phyloP scores from a whole-genome alignment of 2,113 vertebrate species.

The Ondatra zibethicus region DNA sequence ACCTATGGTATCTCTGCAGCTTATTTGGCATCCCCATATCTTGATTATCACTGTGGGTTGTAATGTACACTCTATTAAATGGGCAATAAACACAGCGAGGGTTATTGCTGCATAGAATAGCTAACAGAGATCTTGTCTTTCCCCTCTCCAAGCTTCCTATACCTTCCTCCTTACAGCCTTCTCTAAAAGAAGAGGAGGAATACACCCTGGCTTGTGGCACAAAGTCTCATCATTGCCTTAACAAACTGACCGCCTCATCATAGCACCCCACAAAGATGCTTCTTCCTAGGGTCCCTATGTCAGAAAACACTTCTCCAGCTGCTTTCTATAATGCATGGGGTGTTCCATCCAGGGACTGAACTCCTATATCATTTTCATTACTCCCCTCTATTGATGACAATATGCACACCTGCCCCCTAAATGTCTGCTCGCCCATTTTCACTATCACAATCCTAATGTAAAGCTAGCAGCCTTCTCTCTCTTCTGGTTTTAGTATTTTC shows the following conservation, averaged over 20 bases:
- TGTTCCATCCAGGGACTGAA: neutral
- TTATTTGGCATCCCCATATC: constrained; percentile 69
- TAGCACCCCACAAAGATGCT: neutral
- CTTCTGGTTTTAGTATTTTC: neutral
- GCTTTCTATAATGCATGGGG: neutral
- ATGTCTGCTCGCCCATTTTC: neutral
- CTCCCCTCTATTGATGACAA: neutral
- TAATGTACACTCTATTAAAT: constrained; percentile 84
- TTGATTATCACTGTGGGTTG: constrained; percentile 82
- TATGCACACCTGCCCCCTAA: neutral
- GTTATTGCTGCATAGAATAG: constrained; percentile 78
- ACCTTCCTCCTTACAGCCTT: constrained; percentile 48
- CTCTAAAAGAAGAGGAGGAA: constrained; percentile 10
- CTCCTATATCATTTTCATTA: neutral
- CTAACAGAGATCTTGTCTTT: constrained; percentile 78
- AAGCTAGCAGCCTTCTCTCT: neutral
- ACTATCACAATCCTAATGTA: neutral
- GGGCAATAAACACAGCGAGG: constrained; percentile 81
- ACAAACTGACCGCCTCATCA: neutral
- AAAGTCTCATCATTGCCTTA: constrained; percentile 24
- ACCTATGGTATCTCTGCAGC: constrained; percentile 78
- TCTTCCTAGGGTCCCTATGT: neutral
- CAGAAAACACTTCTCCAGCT: neutral
- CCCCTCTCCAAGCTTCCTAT: constrained; percentile 60
- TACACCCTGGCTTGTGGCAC: neutral